Evolutionary conservation across 2,888 invertebrate species (phyloP), one percentile per base, ranked within the genome.

Genomic region (Nowickia ferox): DNA sequence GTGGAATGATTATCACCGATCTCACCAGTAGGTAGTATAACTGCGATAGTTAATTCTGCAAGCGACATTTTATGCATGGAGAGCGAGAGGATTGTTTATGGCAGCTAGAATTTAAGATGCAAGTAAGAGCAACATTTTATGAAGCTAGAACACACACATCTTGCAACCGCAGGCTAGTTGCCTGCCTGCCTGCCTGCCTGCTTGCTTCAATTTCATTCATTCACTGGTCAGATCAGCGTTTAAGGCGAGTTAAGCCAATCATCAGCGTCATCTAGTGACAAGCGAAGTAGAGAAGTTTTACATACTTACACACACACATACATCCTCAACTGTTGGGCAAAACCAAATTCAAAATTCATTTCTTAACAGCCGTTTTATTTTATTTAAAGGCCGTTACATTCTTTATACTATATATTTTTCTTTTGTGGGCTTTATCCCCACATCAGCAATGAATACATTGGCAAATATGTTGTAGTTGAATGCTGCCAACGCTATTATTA

Each of bases 401-500:
- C 30, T 76, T 40, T 61, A 6, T 30, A 30, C 30, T 6, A 30
- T 44, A 19, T n/a, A n/a, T n/a, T n/a, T 51, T 38, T 40, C 17
- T 55, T 6, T 17, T 59, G 17, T 11, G 46, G 17, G 46, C 15
- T 75, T 82, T 82, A 86, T 83, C 75, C 83, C 42, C 51, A 65
- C 69, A 86, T 83, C 79, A 63, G 79, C 79, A 80, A 79, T 76
- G 81, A 48, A 78, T 74, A 72, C 76, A 72, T 79, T 77, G 81
- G 79, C 69, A 84, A 68, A 79, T 79, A 66, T 46, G 71, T 74
- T 71, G 53, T 38, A 55, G 72, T 46, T 68, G 63, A 74, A 61
- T 68, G 79, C 72, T 76, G 76, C 83, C 86, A 83, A 86, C 83
- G 79, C 79, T 86, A 57, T 86, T 86, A 86, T 83, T 79, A 86